Evolutionary conservation across 2,888 invertebrate species (phyloP), one percentile per base, ranked within the genome.

Genomic region (Willowsia nigromaculata): DNA sequence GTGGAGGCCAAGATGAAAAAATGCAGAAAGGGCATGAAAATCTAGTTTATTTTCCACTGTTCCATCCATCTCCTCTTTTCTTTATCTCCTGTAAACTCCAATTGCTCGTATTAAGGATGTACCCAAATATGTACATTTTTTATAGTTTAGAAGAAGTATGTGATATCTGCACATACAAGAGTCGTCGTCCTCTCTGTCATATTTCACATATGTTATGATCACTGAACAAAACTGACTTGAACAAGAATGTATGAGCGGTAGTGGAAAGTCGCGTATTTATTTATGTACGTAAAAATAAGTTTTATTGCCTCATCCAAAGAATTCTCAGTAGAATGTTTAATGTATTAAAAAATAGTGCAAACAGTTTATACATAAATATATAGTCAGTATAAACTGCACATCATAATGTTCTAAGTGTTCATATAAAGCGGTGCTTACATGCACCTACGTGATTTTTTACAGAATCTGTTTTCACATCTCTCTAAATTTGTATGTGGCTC

Each of bases 301-400:
- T 85, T 85, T 81, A 78, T 88, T 83, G 74, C 47, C 62, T 74
- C 43, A 22, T 76, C 88, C 74, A 18, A 53, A 83, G 25, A 83
- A 76, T 76, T 88, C 88, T 88, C 88, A 82, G 76, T 83, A 82
- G 88, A 82, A 83, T 56, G 82, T 76, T 88, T 88, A 88, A 76
- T 62, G 83, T 40, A 83, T 82, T 65, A 71, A 74, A n/a, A 74
- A 50, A 74, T 50, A 74, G 27, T 84, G 71, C 30, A 56, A 71
- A 53, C 84, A 74, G 53, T 83, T 83, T 71, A 83, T 53, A 37
- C 37, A 43, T 25, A 40, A 5, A 13, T 40, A 62, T 11, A 30
- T 13, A 62, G 5, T 30, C 15, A 62, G 4, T 9, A 43, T 43
- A 43, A 37, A 37, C 37, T 37, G 9, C 9, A 37, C 37, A 37